Conservation (phyloP, 2,797 vertebrate genomes). For the Zenarchopterus dispar region DNA sequence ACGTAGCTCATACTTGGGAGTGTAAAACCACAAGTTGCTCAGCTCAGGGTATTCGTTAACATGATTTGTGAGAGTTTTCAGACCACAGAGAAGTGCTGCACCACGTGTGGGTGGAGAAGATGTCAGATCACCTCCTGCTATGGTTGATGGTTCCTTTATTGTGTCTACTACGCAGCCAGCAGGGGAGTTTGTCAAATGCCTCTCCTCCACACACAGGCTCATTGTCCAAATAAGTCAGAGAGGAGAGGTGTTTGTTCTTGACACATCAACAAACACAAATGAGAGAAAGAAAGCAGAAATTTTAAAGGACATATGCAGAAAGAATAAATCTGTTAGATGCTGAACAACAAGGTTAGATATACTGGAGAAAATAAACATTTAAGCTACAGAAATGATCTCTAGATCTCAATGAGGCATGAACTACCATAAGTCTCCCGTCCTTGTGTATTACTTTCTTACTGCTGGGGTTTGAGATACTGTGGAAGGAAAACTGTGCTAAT, state of each 20-base stretch:
- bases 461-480: background rate
- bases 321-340: background rate
- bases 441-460: background rate
- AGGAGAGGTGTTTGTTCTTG: conserved; percentile 57
- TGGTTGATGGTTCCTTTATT: conserved; percentile 72
- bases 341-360: no score
- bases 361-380: no score
- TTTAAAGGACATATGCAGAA: background rate
- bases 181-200: conserved; percentile 63
- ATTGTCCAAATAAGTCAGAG: conserved; percentile 48
- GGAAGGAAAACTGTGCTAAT: background rate
- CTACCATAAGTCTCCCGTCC: background rate
- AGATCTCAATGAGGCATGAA: background rate
- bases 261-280: conserved; percentile 57
- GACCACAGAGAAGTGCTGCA: conserved; percentile 33
- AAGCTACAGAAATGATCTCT: no score
- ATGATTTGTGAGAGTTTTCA: conserved; percentile 75
- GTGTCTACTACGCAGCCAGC: conserved; percentile 66
- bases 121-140: conserved; percentile 41
- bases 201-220: conserved; percentile 40
- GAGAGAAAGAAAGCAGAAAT: background rate
- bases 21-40: conserved; percentile 63
- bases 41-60: conserved; percentile 68
- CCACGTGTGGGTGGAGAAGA: conserved; percentile 52
- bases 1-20: conserved; percentile 54